Conservation (phyloP, 2,113 vertebrate genomes). For the Cephalopholis sonnerati region DNA sequence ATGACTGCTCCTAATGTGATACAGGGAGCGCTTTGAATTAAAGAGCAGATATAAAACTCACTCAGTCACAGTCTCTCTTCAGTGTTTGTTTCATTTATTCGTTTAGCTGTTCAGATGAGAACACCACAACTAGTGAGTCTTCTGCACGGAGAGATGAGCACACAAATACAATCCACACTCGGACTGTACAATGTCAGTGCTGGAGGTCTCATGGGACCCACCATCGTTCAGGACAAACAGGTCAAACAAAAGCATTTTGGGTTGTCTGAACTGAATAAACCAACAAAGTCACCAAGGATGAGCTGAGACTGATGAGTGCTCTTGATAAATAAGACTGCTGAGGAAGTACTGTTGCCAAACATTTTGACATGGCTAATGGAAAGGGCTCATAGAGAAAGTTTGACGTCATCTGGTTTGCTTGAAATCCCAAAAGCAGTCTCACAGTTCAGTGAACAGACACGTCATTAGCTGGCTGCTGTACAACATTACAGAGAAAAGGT, state of each 20-base stretch:
- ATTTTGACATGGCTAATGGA: background rate
- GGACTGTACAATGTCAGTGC: background rate
- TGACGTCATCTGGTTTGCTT: conserved; percentile 7
- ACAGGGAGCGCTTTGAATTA: background rate
- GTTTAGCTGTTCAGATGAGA: background rate
- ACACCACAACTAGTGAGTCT: background rate
- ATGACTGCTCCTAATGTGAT: background rate
- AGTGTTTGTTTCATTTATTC: background rate
- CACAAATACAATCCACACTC: background rate
- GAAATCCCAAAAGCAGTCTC: background rate
- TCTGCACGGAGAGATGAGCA: background rate
- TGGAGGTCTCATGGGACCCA: background rate
- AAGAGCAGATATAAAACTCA: background rate
- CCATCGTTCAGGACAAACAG: background rate
- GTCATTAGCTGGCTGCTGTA: background rate
- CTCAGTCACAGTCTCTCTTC: background rate
- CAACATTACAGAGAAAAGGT: background rate
- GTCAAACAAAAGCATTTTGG: background rate
- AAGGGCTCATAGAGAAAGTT: background rate
- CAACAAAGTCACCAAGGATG: background rate
- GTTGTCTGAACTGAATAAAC: background rate
- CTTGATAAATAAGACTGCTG: background rate
- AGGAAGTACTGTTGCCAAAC: background rate
- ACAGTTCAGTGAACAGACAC: background rate
- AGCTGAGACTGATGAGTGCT: background rate